Evolutionary conservation across 2,113 vertebrate species (phyloP).

Genomic region (Phalacrocorax pelagicus): DNA sequence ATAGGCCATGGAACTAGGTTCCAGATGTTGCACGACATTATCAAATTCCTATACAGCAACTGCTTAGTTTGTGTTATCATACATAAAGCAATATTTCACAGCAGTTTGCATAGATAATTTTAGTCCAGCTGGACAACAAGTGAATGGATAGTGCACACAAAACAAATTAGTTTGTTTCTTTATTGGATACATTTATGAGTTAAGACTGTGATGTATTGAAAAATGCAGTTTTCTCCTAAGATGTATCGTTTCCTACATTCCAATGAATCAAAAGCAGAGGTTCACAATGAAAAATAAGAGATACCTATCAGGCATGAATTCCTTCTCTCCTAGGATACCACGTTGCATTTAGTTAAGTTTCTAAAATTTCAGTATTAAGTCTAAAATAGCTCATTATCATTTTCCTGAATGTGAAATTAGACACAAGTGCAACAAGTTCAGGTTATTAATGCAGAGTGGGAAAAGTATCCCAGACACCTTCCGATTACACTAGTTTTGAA

Average conservation of each 20-base stretch:
- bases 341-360: neutral
- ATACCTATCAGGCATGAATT: neutral
- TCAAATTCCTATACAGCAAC: constrained; percentile 30
- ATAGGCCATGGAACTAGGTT: neutral
- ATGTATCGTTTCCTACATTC: neutral
- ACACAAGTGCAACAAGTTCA: constrained; percentile 73
- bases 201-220: constrained; percentile 9
- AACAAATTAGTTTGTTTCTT: constrained; percentile 37
- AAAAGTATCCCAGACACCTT: neutral
- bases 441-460: constrained; percentile 8
- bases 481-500: neutral
- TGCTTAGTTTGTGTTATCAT: neutral
- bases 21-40: constrained; percentile 9
- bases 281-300: neutral
- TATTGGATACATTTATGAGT: constrained; percentile 35
- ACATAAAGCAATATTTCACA: constrained; percentile 37
- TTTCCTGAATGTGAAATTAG: neutral
- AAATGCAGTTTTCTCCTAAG: constrained; percentile 18
- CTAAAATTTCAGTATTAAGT: neutral
- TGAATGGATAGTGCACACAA: neutral
- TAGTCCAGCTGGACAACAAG: constrained; percentile 51
- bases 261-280: neutral
- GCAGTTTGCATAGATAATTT: constrained; percentile 14
- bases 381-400: neutral
- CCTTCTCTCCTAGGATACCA: neutral